Conservation (phyloP, 2,888 invertebrate species). For the Dasysyrphus albostriatus region DNA sequence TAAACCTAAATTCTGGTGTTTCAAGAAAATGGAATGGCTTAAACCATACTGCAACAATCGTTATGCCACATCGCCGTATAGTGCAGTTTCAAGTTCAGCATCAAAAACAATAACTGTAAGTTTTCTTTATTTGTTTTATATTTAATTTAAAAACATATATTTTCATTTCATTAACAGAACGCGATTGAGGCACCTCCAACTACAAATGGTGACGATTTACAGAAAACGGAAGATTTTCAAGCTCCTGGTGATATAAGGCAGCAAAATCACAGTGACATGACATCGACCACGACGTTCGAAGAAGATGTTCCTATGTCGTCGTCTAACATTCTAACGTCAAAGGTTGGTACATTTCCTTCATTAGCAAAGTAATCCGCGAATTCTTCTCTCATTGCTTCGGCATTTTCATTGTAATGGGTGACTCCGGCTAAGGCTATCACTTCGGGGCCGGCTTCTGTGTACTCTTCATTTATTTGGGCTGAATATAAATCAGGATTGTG, state of each 20-base stretch:
- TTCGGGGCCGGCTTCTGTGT: neutral
- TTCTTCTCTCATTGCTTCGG: constrained; percentile 59
- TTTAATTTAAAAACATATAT: neutral
- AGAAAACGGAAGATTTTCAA: neutral
- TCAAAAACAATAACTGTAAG: constrained; percentile 33
- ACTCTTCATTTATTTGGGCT: constrained; percentile 11
- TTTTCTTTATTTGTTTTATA: neutral
- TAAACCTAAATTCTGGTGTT: constrained; percentile 67
- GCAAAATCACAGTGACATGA: constrained; percentile 40
- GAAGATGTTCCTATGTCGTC: constrained; percentile 44
- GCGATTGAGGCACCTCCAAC: neutral
- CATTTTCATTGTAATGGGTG: constrained; percentile 40
- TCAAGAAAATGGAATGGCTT: constrained; percentile 69
- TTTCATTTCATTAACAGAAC: constrained; percentile 20
- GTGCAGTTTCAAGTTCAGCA: neutral
- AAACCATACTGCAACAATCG: constrained; percentile 48
- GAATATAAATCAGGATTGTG: constrained; percentile 58
- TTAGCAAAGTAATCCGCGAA: constrained; percentile 65
- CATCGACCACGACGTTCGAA: constrained; percentile 58
- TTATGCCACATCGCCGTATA: neutral
- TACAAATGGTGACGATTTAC: constrained; percentile 10
- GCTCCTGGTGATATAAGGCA: constrained; percentile 1
- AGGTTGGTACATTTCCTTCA: constrained; percentile 63
- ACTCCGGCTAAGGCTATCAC: constrained; percentile 13
- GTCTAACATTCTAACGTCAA: constrained; percentile 60